These are phyloP conservation scores for Numida meleagris DNA, from an alignment of 2,113 vertebrate species.

Conservation along the genomic window DNA sequence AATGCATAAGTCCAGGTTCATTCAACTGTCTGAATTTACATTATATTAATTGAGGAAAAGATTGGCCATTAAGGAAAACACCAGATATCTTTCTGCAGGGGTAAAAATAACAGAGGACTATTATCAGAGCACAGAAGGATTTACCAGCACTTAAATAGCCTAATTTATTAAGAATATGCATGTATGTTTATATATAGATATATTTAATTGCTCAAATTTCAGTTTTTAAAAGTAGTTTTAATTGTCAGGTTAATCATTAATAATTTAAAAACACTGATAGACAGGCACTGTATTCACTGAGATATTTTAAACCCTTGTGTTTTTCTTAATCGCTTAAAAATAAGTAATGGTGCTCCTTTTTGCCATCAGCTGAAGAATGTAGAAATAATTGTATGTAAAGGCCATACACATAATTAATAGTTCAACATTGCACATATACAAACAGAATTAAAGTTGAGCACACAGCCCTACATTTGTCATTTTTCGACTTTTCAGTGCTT, in stretches of 20 bases:
- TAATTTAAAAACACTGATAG: not conserved
- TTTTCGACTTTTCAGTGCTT: slow-evolving; percentile 23
- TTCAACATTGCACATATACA: not conserved
- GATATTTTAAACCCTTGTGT: not conserved
- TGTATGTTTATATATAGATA: not conserved
- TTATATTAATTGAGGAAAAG: not conserved
- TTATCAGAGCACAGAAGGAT: not conserved
- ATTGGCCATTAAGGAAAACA: not conserved
- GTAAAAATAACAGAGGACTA: accelerated
- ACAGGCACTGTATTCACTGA: not conserved
- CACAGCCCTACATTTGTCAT: not conserved
- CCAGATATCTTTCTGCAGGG: not conserved
- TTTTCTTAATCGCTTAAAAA: not conserved
- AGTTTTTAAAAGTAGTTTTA: not conserved
- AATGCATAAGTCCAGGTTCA: not conserved
- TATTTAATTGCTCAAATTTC: not conserved
- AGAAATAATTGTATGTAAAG: no score
- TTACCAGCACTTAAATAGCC: not conserved
- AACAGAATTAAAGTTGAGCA: not conserved
- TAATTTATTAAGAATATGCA: not conserved
- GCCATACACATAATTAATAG: not conserved
- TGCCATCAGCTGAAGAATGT: not conserved
- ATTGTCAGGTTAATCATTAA: not conserved
- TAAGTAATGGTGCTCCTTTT: not conserved
- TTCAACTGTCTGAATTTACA: not conserved